Base-by-base conservation (phyloP, 2,888 invertebrate genomes). In the Drosophila neutralis region DNA sequence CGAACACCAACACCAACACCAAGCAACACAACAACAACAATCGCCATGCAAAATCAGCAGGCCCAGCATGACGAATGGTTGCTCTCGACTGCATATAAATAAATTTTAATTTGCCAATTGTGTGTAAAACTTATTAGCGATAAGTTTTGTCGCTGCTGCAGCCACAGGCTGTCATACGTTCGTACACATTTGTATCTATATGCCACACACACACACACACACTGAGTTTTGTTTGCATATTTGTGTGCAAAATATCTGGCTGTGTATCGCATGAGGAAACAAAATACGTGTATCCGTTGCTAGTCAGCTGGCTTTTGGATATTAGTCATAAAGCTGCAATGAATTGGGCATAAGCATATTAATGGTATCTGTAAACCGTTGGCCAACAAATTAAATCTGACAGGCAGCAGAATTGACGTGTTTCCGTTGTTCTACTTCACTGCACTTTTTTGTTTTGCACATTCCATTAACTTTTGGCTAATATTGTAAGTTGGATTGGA, bases 31-130 rank as follows among this genome's bases (percentile, higher is more conserved):
- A n/a, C 74, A 66, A 61, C 59, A 63, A 65, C 66, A 73, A 78
- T 73, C 69, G 60, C 57, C 63, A 66, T 69, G 71, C 63, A 66
- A 60, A 74, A 68, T 78, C 70, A 65, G 73, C 70, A 64, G 64
- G 68, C 69, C 24, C 69, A 52, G 58, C 61, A 57, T 77, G 77
- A 80, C 76, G 80, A 80, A 76, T 73, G 64, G 24, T 31, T 31
- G 51, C 62, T 57, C 45, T 29, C 42, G 67, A 61, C 38, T 58
- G 72, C 73, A 77, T 81, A 81, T 87, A 86, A 89, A 86, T 86
- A 86, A 86, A 88, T 83, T 83, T 77, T 73, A 89, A 87, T 86
- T 89, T 83, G 87, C 89, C 86, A 86, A 89, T 86, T 80, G 89
- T 84, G 78, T 78, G 77, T 79, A 77, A 83, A 81, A 86, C 83